These are phyloP conservation scores for Schizopygopsis pylzovi DNA, from an alignment of 2,797 vertebrate species.

Conservation along the genomic window DNA sequence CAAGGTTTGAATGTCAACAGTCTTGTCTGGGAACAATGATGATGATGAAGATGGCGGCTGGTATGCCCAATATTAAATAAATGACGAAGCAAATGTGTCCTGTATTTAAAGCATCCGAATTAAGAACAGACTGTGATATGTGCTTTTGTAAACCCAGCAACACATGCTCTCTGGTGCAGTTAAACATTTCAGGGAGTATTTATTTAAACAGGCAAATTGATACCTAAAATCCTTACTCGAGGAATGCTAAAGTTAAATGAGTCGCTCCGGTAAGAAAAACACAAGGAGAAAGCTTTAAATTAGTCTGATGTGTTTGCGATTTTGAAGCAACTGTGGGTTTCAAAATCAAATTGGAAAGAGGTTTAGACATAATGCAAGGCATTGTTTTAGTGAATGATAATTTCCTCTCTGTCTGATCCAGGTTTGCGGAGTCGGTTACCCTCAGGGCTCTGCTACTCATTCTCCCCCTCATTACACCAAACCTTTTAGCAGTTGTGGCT, in stretches of 20 bases:
- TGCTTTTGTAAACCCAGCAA: constrained; percentile 70
- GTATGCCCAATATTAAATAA: constrained; percentile 40
- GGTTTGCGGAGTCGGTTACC: constrained; percentile 29
- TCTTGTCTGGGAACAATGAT: constrained; percentile 30
- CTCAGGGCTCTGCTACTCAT: constrained; percentile 44
- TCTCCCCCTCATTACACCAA: constrained; percentile 64
- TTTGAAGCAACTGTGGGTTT: constrained; percentile 58
- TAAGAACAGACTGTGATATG: constrained; percentile 49
- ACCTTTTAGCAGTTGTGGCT: constrained; percentile 61
- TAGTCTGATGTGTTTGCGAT: constrained; percentile 58
- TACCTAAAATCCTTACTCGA: constrained; percentile 72
- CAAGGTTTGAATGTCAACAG: constrained; percentile 44
- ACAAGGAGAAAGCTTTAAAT: constrained; percentile 54
- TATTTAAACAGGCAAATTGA: constrained; percentile 79
- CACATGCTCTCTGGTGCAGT: constrained; percentile 65
- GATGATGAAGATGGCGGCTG: constrained; percentile 18
- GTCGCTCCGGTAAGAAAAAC: constrained; percentile 72
- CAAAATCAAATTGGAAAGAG: constrained; percentile 34
- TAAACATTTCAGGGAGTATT: constrained; percentile 77
- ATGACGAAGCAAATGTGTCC: constrained; percentile 10
- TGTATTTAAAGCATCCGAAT: constrained; percentile 34
- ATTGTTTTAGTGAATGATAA: constrained; percentile 58
- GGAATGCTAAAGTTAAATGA: constrained; percentile 75
- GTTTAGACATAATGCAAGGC: constrained; percentile 52
- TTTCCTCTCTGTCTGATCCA: constrained; percentile 57